These are phyloP conservation scores for Myotis brandtii DNA, from an alignment of 2,113 vertebrate genomes.

Conservation along the genomic window DNA sequence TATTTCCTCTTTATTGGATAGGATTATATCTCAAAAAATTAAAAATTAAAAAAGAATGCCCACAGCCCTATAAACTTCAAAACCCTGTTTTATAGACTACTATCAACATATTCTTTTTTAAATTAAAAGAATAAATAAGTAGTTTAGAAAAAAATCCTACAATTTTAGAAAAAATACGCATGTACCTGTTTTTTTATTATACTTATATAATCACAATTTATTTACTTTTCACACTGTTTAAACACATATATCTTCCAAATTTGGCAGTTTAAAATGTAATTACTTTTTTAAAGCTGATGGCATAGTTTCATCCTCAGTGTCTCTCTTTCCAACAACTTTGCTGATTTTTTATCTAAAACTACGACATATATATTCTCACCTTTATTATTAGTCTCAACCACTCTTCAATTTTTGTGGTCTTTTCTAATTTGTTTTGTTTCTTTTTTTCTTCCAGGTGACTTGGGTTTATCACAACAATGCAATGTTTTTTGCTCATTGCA, in stretches of 20 bases:
- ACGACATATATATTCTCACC: background rate
- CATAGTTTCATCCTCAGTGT: background rate
- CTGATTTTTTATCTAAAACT: background rate
- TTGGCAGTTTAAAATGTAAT: background rate
- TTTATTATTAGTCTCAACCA: background rate
- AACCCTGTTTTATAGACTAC: background rate
- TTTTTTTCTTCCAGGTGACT: background rate
- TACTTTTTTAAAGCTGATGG: background rate
- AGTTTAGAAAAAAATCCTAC: background rate
- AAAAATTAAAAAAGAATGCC: background rate
- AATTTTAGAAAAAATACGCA: background rate
- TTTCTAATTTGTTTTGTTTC: background rate
- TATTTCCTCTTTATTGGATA: no score
- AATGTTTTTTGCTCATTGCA: background rate
- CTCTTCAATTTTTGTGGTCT: background rate
- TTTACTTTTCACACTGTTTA: background rate
- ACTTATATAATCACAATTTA: background rate
- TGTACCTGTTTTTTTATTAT: background rate
- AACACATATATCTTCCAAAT: background rate
- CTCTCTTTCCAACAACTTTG: background rate
- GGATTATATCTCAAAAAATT: background rate
- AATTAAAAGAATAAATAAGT: background rate
- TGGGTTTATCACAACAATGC: background rate
- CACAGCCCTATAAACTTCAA: background rate
- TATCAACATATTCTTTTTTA: background rate